Evolutionary conservation across 2,113 vertebrate genomes (phyloP), one percentile per base, ranked within the genome.

Genomic region (Corynorhinus townsendii): DNA sequence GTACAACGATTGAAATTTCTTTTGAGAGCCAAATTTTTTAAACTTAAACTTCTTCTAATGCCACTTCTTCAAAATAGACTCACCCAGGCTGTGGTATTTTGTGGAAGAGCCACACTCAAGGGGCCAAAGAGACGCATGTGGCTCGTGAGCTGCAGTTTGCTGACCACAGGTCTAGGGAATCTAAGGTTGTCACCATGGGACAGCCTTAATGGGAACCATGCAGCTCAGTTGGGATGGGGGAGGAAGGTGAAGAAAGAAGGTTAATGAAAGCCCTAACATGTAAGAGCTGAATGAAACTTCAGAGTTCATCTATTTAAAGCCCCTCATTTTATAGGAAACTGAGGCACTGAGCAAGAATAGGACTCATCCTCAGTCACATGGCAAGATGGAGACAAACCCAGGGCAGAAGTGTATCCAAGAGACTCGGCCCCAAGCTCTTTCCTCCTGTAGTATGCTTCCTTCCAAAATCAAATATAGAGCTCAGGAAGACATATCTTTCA

Each of bases 401-500:
- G 68, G 79, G 30, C 40, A 33, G 40, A 79, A 93, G 0, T n/a
- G 12, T 82, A 45, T 93, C 81, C 79, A 89, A 85, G 87, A 92
- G 80, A 35, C 77, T 76, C 14, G 11, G 8, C 66, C 66, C 68
- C 49, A 2, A 64, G 43, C 73, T 54, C 49, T 76, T 72, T 40
- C 14, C n/a, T 97, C 54, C 40, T 45, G 35, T 24, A 56, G 66
- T 66, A 30, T 73, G 71, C 52, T 35, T 28, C 82, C 91, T 96
- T 96, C 77, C 28, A 8, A 95, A 68, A 88, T 81, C 81, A 96
- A 89, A 95, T 64, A 75, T 15, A 80, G 69, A 93, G 54, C 54
- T 49, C 69, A 86, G 95, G 71, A 96, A 92, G 85, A 93, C 64
- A n/a, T 72, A 28, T n/a, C 92, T 94, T 92, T 95, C 90, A 24